A percentile compares a stretch with the other conserved stretches of the same genome.
These are phyloP conservation scores for Mellivora capensis DNA, from an alignment of 2,113 vertebrate species.

Conservation along the genomic window DNA sequence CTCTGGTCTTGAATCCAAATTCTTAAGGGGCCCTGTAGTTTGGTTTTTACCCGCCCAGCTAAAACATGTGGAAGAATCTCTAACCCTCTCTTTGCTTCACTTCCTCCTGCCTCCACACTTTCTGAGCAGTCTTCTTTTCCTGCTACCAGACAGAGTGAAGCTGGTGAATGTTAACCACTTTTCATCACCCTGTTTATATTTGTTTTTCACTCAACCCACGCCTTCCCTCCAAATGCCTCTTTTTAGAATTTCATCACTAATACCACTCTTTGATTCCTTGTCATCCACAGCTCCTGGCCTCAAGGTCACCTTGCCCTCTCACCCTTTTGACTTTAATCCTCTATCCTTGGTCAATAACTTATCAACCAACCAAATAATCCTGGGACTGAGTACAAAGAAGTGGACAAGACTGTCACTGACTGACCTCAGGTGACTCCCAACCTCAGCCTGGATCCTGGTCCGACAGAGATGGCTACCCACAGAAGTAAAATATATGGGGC, in stretches of 20 bases:
- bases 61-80: neutral
- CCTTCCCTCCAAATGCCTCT: neutral
- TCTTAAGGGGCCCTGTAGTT: neutral
- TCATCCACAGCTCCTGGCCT: neutral
- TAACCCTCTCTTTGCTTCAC: neutral
- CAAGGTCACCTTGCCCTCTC: neutral
- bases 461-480: neutral
- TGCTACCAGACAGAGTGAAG: neutral
- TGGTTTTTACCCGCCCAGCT: neutral
- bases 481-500: neutral
- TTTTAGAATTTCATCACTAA: slow-evolving; percentile 23
- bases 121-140: neutral
- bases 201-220: slow-evolving; percentile 39
- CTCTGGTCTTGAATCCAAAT: neutral
- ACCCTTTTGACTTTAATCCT: slow-evolving; percentile 11
- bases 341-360: neutral
- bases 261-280: neutral
- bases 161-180: neutral
- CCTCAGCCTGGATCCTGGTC: neutral
- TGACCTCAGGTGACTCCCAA: neutral
- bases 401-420: neutral
- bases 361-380: neutral
- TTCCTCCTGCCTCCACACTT: neutral
- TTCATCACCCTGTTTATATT: slow-evolving; percentile 31
- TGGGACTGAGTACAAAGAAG: neutral